Evolutionary conservation across 1,140 invertebrate species (phyloP).

Genomic region (Diplogasteroides magnus): DNA sequence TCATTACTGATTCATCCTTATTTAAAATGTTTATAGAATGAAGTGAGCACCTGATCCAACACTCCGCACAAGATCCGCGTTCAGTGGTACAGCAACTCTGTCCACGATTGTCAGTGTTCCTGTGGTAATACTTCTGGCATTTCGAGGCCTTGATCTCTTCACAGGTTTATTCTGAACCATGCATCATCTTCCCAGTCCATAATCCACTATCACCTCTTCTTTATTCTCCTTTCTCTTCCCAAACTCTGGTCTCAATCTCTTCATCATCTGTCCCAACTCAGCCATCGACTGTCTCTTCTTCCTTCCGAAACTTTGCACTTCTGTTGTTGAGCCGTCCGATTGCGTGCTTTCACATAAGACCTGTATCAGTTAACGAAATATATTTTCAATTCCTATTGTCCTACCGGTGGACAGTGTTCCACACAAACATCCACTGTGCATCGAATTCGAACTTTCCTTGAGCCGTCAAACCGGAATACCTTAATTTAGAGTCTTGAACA

Average conservation of each 20-base stretch:
- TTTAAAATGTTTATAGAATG: too few species aligned
- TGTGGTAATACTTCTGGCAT: not conserved
- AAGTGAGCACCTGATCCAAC: too few species aligned
- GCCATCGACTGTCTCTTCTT: not conserved
- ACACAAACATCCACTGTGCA: conserved; percentile 51
- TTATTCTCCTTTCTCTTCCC: not conserved
- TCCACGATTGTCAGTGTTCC: not conserved
- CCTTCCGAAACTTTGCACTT: not conserved
- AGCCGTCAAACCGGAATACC: conserved; percentile 52
- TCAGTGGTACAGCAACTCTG: not conserved
- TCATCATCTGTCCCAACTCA: not conserved
- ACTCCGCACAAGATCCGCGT: too few species aligned
- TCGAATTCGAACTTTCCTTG: conserved; percentile 46
- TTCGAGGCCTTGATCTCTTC: not conserved
- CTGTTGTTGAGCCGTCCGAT: not conserved
- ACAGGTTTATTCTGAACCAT: not conserved
- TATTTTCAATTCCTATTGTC: conserved; percentile 5
- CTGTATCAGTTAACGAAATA: too few species aligned
- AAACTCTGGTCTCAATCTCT: not conserved
- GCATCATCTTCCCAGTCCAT: not conserved
- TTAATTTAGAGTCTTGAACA: too few species aligned
- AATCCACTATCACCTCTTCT: not conserved
- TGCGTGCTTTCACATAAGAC: not conserved
- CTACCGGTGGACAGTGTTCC: conserved; percentile 37
- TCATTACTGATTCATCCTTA: too few species aligned